Base-by-base conservation (phyloP, 2,888 invertebrate species). In the Zygothrica quintamaculata region DNA sequence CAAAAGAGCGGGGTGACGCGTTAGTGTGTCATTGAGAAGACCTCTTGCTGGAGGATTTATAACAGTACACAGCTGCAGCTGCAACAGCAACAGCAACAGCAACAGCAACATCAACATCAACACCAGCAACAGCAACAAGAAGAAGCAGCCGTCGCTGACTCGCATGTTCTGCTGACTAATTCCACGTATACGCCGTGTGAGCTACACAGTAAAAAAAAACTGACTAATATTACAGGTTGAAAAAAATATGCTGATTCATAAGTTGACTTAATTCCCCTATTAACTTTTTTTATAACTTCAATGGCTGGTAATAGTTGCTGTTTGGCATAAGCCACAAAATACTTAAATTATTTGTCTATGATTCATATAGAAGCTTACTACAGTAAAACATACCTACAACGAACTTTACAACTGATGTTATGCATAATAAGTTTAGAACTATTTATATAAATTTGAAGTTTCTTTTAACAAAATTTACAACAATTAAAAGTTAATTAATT, bases 101-200 rank as follows among this genome's bases (percentile, higher is more conserved):
- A 59, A 40, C 52, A 68, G 33, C 7, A 58, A 11, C 31, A 44
- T 52, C 51, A 53, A 31, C 58, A 65, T 39, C 56, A 39, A 60
- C 56, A 36, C 7, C 25, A 64, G 44, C 50, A 67, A 37, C 56
- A 70, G 57, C 64, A 69, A 26, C 26, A 26, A 26, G 5, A 26
- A 26, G 5, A 26, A 26, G 42, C 67, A 55, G 52, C 48, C 34
- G 51, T 53, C 53, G 61, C 60, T 58, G 59, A 61, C 72, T 75
- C 69, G 66, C 73, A 78, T 78, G 71, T 71, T 68, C 57, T 64
- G 70, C 82, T 61, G 62, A 82, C 77, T 81, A 80, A 85, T 81
- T 80, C 80, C 84, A 73, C 64, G 73, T 78, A 81, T 73, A 70
- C 55, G 60, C 29, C 44, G 26, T 22, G 43, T 6, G 22, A 46